These are phyloP conservation scores for Rhopalosiphum maidis DNA, from an alignment of 1,140 invertebrate genomes.

Conservation along the genomic window DNA sequence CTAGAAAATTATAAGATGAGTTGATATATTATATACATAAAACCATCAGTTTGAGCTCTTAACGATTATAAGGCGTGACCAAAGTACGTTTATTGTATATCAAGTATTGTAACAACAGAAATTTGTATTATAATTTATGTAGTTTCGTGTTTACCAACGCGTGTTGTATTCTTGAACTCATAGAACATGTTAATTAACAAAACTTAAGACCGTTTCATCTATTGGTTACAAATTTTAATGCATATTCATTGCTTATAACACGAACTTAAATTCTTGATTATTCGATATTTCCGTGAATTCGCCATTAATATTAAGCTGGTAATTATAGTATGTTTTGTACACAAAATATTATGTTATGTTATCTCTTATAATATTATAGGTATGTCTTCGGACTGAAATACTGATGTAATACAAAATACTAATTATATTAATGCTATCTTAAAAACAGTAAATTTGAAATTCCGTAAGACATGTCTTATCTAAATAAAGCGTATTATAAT, in stretches of 20 bases:
- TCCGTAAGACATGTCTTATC: neutral
- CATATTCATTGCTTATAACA: neutral
- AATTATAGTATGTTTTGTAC: neutral
- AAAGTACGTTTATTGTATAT: slow-evolving; percentile 5
- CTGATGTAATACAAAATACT: too few relatives aligned
- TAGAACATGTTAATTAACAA: neutral
- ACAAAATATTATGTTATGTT: neutral
- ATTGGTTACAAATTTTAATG: neutral
- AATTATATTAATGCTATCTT: too few relatives aligned
- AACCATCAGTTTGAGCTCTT: neutral
- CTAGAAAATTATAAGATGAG: neutral
- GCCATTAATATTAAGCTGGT: neutral
- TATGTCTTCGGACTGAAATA: too few relatives aligned
- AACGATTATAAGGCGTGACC: slow-evolving; percentile 30
- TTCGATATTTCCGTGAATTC: neutral
- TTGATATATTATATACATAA: neutral
- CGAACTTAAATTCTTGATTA: neutral
- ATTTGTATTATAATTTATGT: slow-evolving; percentile 12
- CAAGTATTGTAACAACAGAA: neutral
- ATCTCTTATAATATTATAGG: too few relatives aligned
- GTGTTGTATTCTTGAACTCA: neutral
- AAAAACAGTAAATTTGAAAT: neutral
- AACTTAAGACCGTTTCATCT: neutral
- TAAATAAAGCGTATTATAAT: neutral
- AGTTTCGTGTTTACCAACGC: neutral